Base-by-base conservation (phyloP, 2,113 vertebrate genomes). In the Nyctereutes procyonoides region DNA sequence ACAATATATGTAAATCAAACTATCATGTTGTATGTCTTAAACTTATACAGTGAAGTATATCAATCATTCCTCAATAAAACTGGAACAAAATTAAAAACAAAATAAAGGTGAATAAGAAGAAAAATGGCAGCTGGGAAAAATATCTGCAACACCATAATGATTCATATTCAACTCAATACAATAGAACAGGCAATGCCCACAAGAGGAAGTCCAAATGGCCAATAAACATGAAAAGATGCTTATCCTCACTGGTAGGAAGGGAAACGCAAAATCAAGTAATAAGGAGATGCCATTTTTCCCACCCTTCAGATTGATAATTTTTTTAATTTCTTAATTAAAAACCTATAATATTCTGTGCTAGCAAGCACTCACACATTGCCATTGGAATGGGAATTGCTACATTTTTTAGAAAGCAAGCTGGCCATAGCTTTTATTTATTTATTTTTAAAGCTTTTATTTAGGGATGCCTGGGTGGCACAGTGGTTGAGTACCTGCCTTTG, bases 371-470 rank as follows among this genome's bases (percentile, higher is more conserved):
- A 58, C n/a, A 77, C 58, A 4, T 10, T 77, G 67, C 53, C 82
- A 35, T 35, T 48, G 8, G 22, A 90, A 77, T 20, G 35, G 10
- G 7, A 81, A 95, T 53, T 69, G 60, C 55, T 82, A 43, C 2
- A 65, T 30, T 77, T 71, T 56, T 90, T 89, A 58, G 80, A 93
- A 95, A 92, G 53, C 62, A 83, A 76, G 20, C 11, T 87, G 60
- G 20, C 32, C 67, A 69, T 19, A 63, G 26, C 24, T 53, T 67
- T 14, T 76, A 43, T 43, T 43, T 43, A 43, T 8, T 43, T 43
- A 43, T 43, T 43, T 43, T 43, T 43, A 43, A 43, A 43, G 43
- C 43, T 43, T 43, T 43, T 43, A 43, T 43, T 43, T 43, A 43
- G 43, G 43, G 43, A 43, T 43, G 43, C 6, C 43, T 43, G 43